A percentile compares a stretch with the other conserved stretches of the same genome.
Conservation (phyloP, 2,797 vertebrate species). For the Sebastes kiyomatsui region DNA sequence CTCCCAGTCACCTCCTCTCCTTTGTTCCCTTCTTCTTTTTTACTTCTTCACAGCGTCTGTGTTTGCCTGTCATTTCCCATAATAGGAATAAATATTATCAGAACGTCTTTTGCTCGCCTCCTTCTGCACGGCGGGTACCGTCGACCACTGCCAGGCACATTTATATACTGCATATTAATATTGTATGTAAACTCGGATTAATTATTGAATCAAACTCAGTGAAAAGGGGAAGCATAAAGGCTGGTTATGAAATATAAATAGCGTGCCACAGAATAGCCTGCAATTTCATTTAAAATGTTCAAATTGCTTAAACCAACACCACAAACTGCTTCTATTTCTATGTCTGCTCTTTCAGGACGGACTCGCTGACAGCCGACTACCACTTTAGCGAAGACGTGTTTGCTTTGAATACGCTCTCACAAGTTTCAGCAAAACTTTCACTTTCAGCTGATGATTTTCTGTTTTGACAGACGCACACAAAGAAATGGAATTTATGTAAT, state of each 20-base stretch:
- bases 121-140: not conserved
- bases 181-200: conserved; percentile 15
- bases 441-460: not conserved
- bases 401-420: not conserved
- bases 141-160: conserved; percentile 28
- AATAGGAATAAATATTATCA: conserved; percentile 48
- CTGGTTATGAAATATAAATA: conserved; percentile 30
- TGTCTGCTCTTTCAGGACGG: not conserved
- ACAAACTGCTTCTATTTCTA: not conserved
- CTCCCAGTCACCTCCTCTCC: conserved; percentile 1
- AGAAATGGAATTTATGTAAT: not conserved
- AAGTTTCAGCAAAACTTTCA: not conserved
- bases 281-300: conserved; percentile 18
- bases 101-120: not conserved
- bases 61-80: conserved; percentile 41
- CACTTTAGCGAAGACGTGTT: conserved; percentile 11
- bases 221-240: conserved; percentile 18
- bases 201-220: conserved; percentile 24
- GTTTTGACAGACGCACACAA: not conserved
- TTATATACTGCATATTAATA: conserved; percentile 30
- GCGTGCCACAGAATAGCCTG: not conserved
- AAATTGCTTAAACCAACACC: not conserved
- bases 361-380: not conserved
- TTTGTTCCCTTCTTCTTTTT: conserved; percentile 9
- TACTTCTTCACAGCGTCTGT: conserved; percentile 5